Percentiles rank a stretch among this genome's conserved stretches.
Evolutionary conservation across 2,113 vertebrate species (phyloP).

Genomic region (Psilopogon haemacephalus): DNA sequence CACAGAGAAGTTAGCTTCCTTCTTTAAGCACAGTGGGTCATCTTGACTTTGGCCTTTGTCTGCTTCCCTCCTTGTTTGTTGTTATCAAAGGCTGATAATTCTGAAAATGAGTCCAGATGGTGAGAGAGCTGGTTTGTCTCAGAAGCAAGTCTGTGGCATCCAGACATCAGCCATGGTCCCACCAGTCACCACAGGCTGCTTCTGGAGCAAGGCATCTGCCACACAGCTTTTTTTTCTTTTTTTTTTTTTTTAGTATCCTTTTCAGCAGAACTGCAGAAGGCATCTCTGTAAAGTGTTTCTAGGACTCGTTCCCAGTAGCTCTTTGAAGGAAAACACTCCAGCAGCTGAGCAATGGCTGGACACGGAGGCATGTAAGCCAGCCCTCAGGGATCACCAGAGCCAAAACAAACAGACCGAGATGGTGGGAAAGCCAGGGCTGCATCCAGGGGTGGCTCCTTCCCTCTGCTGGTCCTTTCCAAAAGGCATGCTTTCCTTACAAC

Average conservation of each 20-base stretch:
- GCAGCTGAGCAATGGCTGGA: background rate
- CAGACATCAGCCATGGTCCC: rapidly evolving
- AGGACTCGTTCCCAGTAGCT: constrained; percentile 7
- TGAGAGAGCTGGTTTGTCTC: background rate
- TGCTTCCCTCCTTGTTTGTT: background rate
- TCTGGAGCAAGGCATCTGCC: background rate
- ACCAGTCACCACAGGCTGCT: background rate
- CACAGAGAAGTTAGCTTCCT: background rate
- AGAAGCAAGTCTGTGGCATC: background rate
- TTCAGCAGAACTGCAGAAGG: background rate
- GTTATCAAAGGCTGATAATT: background rate
- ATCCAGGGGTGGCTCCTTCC: background rate
- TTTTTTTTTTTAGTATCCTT: background rate
- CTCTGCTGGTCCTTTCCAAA: background rate
- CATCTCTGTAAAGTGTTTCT: background rate
- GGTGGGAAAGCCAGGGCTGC: constrained; percentile 17
- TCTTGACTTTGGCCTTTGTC: background rate
- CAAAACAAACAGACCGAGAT: rapidly evolving
- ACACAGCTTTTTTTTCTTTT: background rate
- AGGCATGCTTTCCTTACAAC: rapidly evolving
- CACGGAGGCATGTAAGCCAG: background rate
- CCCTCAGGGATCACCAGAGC: background rate
- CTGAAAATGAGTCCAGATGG: rapidly evolving
- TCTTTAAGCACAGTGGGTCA: background rate
- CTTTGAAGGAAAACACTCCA: background rate